A percentile compares a stretch with the other conserved stretches of the same genome.
Evolutionary conservation across 2,113 vertebrate species (phyloP).

Genomic region (Limnothrissa miodon): DNA sequence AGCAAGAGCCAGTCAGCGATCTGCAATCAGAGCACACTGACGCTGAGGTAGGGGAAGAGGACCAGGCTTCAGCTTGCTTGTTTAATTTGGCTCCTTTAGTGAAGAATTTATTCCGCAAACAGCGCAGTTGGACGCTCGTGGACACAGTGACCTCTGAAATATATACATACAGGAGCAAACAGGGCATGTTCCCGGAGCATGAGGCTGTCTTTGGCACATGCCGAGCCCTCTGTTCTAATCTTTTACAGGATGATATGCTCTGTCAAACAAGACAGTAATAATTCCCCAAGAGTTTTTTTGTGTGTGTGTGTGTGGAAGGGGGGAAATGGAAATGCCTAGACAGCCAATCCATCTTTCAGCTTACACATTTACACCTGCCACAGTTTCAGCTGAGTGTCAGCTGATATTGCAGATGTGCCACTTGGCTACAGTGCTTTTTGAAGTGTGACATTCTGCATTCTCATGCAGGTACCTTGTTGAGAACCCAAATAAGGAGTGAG

Average conservation of each 20-base stretch:
- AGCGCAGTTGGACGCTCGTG: not conserved
- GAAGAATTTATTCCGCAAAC: not conserved
- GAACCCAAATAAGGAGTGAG: not conserved
- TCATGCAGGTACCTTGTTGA: not conserved
- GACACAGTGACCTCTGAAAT: conserved; percentile 4
- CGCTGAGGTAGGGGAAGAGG: not conserved
- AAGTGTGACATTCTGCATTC: not conserved
- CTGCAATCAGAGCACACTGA: not conserved
- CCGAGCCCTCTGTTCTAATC: conserved; percentile 2
- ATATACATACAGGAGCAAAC: not conserved
- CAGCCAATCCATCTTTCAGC: not conserved
- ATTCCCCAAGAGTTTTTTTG: not conserved
- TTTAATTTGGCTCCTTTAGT: conserved; percentile 11
- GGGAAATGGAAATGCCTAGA: not conserved
- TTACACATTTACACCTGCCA: not conserved
- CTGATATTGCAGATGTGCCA: not conserved
- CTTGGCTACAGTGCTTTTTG: not conserved
- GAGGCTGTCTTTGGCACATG: not conserved
- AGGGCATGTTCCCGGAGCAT: not conserved
- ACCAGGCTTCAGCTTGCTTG: not conserved
- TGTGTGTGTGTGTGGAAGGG: not conserved
- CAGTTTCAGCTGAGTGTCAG: not conserved
- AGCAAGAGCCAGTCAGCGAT: too few species aligned
- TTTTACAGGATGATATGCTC: not conserved
- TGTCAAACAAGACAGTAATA: conserved; percentile 16